Conservation (phyloP, 2,113 vertebrate genomes). For the Protomyctophum bolini region DNA sequence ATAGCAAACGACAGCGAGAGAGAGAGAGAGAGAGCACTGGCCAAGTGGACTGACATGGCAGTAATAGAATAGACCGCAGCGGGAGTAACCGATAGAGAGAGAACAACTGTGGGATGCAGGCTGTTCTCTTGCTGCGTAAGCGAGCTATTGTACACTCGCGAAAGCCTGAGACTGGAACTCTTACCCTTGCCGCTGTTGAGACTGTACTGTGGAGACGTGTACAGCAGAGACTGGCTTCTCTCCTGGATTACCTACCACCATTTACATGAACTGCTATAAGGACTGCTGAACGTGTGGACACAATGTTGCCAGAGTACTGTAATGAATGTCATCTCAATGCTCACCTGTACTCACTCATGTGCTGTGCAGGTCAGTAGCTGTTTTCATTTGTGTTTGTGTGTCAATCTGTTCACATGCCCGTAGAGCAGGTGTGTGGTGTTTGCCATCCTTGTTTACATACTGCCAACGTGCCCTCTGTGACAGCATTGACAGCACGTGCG, state of each 20-base stretch:
- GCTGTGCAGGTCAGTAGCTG: slow-evolving; percentile 90
- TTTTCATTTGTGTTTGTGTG: background rate
- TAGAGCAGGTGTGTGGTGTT: background rate
- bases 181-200: background rate
- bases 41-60: slow-evolving; percentile 54
- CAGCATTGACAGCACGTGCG: slow-evolving; percentile 39
- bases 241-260: slow-evolving; percentile 40
- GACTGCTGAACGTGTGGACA: slow-evolving; percentile 13
- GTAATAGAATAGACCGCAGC: slow-evolving; percentile 1
- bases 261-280: background rate
- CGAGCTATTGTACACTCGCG: no score
- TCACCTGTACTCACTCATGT: slow-evolving; percentile 92
- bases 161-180: no score
- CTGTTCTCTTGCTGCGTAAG: background rate
- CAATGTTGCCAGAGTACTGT: slow-evolving; percentile 80
- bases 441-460: slow-evolving; percentile 44
- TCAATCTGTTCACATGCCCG: background rate
- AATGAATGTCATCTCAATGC: slow-evolving; percentile 83
- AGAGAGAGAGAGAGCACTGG: background rate
- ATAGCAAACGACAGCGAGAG: slow-evolving; percentile 19
- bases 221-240: slow-evolving; percentile 10
- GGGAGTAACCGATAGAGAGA: slow-evolving; percentile 1
- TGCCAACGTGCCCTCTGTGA: background rate
- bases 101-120: background rate
- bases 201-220: background rate